These are phyloP conservation scores for Monochamus alternatus DNA, from an alignment of 2,888 invertebrate genomes.

Conservation along the genomic window DNA sequence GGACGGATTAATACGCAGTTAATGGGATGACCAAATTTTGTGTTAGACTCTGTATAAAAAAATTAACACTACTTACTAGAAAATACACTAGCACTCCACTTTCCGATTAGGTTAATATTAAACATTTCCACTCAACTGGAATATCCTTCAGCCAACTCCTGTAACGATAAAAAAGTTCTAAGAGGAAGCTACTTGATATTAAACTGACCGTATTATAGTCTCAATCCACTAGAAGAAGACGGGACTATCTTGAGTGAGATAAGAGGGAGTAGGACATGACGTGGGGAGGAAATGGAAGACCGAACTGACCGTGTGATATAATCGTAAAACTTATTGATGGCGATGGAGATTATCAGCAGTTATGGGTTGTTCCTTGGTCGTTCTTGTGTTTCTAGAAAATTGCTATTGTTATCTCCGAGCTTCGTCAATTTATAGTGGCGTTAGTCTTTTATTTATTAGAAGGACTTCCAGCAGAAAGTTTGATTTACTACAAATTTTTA, in stretches of 20 bases:
- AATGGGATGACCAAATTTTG: no score
- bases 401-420: slow-evolving; percentile 63
- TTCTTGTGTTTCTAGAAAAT: slow-evolving; percentile 66
- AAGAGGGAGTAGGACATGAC: slow-evolving; percentile 41
- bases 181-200: slow-evolving; percentile 61
- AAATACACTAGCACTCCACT: background rate
- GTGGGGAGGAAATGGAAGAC: slow-evolving; percentile 24
- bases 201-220: slow-evolving; percentile 63
- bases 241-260: background rate
- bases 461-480: background rate
- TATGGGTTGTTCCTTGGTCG: slow-evolving; percentile 68
- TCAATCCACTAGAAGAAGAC: slow-evolving; percentile 47
- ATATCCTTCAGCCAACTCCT: slow-evolving; percentile 41
- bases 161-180: slow-evolving; percentile 57
- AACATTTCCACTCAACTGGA: slow-evolving; percentile 44
- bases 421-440: slow-evolving; percentile 53
- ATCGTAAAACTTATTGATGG: slow-evolving; percentile 69
- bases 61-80: no score
- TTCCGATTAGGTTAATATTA: slow-evolving; percentile 35
- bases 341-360: slow-evolving; percentile 68
- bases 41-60: no score
- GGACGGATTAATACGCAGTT: no score
- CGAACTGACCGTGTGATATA: slow-evolving; percentile 67
- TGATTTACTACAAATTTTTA: slow-evolving; percentile 15
- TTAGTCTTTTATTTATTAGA: slow-evolving; percentile 33